Base-by-base conservation (phyloP, 2,888 invertebrate genomes). In the Eubasilissa splendida region DNA sequence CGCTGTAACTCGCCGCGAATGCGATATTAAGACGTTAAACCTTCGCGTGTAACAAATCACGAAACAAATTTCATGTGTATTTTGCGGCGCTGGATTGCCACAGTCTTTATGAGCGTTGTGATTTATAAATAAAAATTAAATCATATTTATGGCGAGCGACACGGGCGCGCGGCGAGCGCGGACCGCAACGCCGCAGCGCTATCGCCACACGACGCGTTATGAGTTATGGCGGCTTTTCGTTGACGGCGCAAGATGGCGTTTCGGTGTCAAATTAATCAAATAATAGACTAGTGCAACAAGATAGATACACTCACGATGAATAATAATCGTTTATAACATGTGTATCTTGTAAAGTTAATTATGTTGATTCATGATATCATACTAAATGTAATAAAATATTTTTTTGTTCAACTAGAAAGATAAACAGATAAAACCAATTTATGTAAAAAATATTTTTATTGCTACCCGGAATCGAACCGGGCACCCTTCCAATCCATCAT, bases 11-110 rank as follows among this genome's bases (percentile, higher is more conserved):
- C 76, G 10, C 8, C 58, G 70, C 14, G 58, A 68, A 76, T 59
- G 31, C 70, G 42, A 80, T 53, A 81, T 81, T 81, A 77, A 81
- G 79, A 79, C 73, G 79, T 81, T 74, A 79, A 79, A 78, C 60
- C 70, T 71, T 81, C 59, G 81, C 81, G 81, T 79, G 81, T 76
- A 76, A 79, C 81, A 63, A 81, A 76, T 79, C 76, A 65, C 70
- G 76, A 76, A 80, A 80, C 76, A 70, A 76, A 80, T 76, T 80
- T 65, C 60, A 73, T 65, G 58, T 74, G 63, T 73, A 73, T 74
- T 79, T 50, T 74, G 63, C 79, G 79, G 60, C 53, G 79, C 58
- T 50, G 56, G 12, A 42, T 71, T 79, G 54, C 71, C 59, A n/a
- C 71, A 10, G 59, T n/a, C 59, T 59, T 68, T 76, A 66, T 66